These are phyloP conservation scores for Catostylus mosaicus DNA, from an alignment of 30 jellyfish, hydroid and myxozoan genomes.

Conservation along the genomic window DNA sequence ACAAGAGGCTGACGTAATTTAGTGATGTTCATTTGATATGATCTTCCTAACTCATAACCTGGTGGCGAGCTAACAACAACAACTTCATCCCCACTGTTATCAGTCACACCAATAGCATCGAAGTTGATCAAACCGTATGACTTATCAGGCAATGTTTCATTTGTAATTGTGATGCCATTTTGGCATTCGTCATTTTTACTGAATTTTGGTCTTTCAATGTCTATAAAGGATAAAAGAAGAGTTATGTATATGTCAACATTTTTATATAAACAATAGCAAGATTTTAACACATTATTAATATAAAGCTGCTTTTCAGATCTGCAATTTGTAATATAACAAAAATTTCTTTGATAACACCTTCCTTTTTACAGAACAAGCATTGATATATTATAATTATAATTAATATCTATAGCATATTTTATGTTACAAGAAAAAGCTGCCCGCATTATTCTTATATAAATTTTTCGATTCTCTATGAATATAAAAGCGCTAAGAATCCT, in stretches of 20 bases:
- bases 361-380: no score
- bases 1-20: background rate
- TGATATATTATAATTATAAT: no score
- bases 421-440: no score
- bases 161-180: conserved; percentile 49
- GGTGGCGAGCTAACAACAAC: conserved; percentile 61
- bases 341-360: no score
- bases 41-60: conserved; percentile 72
- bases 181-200: conserved; percentile 45
- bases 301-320: no score
- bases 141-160: conserved; percentile 63
- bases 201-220: conserved; percentile 35
- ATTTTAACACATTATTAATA: background rate
- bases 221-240: background rate
- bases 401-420: no score
- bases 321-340: no score
- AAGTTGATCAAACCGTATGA: conserved; percentile 76
- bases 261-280: background rate
- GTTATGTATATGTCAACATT: background rate
- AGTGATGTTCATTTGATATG: conserved; percentile 55
- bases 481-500: no score
- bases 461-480: no score
- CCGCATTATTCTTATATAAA: no score
- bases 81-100: conserved; percentile 87
- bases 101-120: conserved; percentile 82